Evolutionary conservation across 2,113 vertebrate species (phyloP).

Genomic region (Tachuris rubrigastra): DNA sequence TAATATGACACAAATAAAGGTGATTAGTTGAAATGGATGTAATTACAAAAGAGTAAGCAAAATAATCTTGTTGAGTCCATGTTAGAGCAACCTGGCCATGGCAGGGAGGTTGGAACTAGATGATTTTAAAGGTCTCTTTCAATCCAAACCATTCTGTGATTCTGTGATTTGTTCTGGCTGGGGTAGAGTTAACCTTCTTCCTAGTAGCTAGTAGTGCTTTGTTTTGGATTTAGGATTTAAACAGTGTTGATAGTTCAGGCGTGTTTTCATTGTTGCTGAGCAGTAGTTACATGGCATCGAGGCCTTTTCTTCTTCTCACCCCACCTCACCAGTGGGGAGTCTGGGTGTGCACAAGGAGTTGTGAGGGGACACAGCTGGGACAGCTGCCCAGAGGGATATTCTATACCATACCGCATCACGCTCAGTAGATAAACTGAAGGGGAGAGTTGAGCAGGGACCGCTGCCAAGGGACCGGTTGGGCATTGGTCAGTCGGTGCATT

Average conservation of each 20-base stretch:
- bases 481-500: neutral
- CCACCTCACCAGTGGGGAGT: neutral
- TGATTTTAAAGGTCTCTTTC: neutral
- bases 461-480: neutral
- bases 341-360: neutral
- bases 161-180: neutral
- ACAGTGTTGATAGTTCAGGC: neutral
- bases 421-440: neutral
- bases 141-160: neutral
- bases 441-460: neutral
- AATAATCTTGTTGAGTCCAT: neutral
- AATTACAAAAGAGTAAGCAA: neutral
- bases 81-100: neutral
- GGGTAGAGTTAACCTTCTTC: neutral
- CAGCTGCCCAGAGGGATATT: neutral
- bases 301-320: neutral
- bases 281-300: neutral
- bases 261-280: neutral
- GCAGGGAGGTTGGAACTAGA: neutral
- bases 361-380: neutral
- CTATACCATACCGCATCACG: neutral
- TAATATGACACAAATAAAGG: neutral
- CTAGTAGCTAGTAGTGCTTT: neutral
- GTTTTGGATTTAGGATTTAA: neutral
- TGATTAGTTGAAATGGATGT: neutral